These are phyloP conservation scores for Drosophila oshimai DNA, from an alignment of 1,140 invertebrate species.

Conservation along the genomic window DNA sequence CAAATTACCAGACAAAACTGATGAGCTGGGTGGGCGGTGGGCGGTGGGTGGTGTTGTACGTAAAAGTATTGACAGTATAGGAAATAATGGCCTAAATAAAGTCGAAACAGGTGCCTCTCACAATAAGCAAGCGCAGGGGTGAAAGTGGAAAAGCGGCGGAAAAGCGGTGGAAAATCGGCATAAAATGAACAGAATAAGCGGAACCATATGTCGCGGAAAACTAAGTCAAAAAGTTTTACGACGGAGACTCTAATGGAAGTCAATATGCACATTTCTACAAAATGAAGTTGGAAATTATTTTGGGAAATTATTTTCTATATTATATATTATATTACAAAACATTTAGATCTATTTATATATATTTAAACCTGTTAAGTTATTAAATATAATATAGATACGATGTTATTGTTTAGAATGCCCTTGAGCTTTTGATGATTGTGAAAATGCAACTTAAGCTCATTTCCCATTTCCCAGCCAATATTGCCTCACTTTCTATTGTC, in stretches of 20 bases:
- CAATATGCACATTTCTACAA: neutral
- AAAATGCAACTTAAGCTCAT: neutral
- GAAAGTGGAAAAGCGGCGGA: slow-evolving; percentile 1
- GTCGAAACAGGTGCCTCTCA: slow-evolving; percentile 1
- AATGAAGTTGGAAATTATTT: no score
- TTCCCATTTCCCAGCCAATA: neutral
- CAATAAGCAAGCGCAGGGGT: neutral
- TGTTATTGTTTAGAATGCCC: neutral
- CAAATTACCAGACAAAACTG: slow-evolving; percentile 67
- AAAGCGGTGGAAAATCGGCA: neutral
- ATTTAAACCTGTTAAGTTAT: neutral
- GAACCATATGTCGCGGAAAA: slow-evolving; percentile 55
- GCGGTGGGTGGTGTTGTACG: neutral
- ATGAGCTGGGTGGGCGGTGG: slow-evolving; percentile 8
- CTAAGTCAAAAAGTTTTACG: slow-evolving; percentile 18
- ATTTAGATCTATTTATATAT: neutral
- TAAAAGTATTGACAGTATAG: slow-evolving; percentile 61
- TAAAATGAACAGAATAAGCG: slow-evolving; percentile 20
- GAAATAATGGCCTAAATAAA: slow-evolving; percentile 68
- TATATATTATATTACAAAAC: neutral
- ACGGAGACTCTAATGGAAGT: neutral
- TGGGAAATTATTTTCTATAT: neutral
- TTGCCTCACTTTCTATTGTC: neutral
- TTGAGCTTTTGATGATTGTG: neutral
- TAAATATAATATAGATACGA: no score